These are phyloP conservation scores for Stratiomys singularior DNA, from an alignment of 2,888 invertebrate genomes.

Conservation along the genomic window DNA sequence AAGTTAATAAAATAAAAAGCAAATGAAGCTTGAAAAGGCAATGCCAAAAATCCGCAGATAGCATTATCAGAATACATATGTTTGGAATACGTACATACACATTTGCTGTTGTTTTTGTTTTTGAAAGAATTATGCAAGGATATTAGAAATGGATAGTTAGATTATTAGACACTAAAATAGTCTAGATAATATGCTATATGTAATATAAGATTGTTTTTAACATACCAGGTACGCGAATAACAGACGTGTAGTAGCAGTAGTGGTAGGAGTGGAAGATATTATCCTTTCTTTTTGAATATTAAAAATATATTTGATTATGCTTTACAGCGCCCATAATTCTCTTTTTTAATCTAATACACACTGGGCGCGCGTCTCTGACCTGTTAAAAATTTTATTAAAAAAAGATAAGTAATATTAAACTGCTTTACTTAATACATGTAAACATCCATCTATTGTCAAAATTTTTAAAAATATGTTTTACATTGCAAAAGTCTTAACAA, in stretches of 20 bases:
- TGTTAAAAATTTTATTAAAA: conserved; percentile 53
- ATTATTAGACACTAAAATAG: conserved; percentile 5
- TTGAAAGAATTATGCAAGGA: not conserved
- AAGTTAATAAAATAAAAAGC: too few relatives aligned
- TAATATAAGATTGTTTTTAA: conserved; percentile 50
- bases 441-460: conserved; percentile 1
- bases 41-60: too few relatives aligned
- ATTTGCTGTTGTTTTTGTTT: not conserved
- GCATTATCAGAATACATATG: too few relatives aligned
- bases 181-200: conserved; percentile 20
- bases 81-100: not conserved
- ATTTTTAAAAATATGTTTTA: too few relatives aligned
- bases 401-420: conserved; percentile 49
- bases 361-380: conserved; percentile 49
- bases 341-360: not conserved
- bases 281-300: not conserved
- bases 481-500: too few relatives aligned
- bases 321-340: conserved; percentile 22
- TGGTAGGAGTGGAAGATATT: conserved; percentile 52
- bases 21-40: too few relatives aligned
- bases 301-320: not conserved
- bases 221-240: conserved; percentile 54
- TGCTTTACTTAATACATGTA: not conserved
- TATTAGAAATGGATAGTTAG: conserved; percentile 3
- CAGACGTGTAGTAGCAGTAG: conserved; percentile 51